Evolutionary conservation across 1,140 invertebrate species (phyloP), one percentile per base, ranked within the genome.

Genomic region (Zaprionus taronus): DNA sequence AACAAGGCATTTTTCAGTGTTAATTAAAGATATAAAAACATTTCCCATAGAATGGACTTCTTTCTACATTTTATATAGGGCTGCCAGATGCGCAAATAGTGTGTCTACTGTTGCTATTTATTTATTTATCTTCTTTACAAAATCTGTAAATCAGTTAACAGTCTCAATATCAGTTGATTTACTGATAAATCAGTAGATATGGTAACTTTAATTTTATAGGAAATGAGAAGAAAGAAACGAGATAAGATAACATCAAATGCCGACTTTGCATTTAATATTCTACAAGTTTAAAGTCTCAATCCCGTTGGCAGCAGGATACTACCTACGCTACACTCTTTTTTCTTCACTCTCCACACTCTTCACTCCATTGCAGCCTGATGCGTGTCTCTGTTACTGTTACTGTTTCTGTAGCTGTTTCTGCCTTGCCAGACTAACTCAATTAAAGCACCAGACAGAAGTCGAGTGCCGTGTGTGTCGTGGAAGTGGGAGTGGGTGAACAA

Each of bases 341-440:
- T 4, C 12, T 14, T 26, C 15, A 14, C 55, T 51, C 28, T 15
- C 36, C 53, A 11, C n/a, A 22, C 5, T 56, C 41, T 34, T 34
- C 36, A 15, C 31, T 41, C 28, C 28, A 22, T n/a, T 38, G 31
- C 34, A 20, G 55, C 17, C 31, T 17, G 17, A 58, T 67, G 65
- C 55, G 65, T 67, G 47, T 66, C 53, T 53, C 58, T 44, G 51
- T 56, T 64, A 17, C 41, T 47, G 31, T 34, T 34, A 17, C 41
- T 47, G 31, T 34, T 34, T 63, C 60, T 71, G 62, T 51, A 56
- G 41, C 55, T 12, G 47, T 69, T 69, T 41, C 55, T 75, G 72
- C 72, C 61, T 69, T 74, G 72, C 76, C 76, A 78, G 76, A 78
- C 76, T 75, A 78, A 78, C 76, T 78, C 76, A 78, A 78, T 78